phyloP scores from a whole-genome alignment of 2,797 vertebrate species.

The Gadopsis marmoratus region DNA sequence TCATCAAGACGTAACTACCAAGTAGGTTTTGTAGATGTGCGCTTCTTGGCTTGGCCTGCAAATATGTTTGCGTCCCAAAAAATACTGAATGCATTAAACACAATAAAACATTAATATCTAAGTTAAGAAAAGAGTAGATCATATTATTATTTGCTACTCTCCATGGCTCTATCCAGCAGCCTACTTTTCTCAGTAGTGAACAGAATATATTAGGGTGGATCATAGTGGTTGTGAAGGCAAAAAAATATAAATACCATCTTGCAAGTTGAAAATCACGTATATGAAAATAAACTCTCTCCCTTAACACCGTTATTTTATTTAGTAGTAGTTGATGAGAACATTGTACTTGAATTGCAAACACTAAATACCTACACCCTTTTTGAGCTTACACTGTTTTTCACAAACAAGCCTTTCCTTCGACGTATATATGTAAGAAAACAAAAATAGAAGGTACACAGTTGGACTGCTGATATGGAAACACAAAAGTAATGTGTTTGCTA shows the following conservation, averaged over 20 bases:
- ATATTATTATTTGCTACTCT: constrained; percentile 30
- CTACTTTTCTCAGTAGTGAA: constrained; percentile 42
- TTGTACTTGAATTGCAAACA: constrained; percentile 82
- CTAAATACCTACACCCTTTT: constrained; percentile 80
- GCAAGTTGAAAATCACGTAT: constrained; percentile 56
- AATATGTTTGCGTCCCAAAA: constrained; percentile 10
- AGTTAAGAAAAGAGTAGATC: constrained; percentile 13
- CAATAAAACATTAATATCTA: constrained; percentile 32
- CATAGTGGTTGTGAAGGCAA: constrained; percentile 29
- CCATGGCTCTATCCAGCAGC: constrained; percentile 28
- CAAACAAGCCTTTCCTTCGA: constrained; percentile 70
- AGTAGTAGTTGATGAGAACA: constrained; percentile 81
- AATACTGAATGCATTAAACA: constrained; percentile 30
- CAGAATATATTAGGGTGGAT: constrained; percentile 47
- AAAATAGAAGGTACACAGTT: constrained; percentile 76
- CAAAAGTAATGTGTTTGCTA: constrained; percentile 75
- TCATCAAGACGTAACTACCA: constrained; percentile 7
- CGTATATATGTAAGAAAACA: constrained; percentile 71
- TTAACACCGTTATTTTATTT: constrained; percentile 81
- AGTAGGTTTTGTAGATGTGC: constrained; percentile 8
- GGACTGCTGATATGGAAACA: constrained; percentile 72
- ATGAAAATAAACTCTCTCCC: constrained; percentile 77
- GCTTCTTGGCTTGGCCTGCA: not conserved
- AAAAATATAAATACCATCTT: constrained; percentile 31
- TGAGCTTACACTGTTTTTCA: constrained; percentile 70